Evolutionary conservation across 2,113 vertebrate genomes (phyloP), one percentile per base, ranked within the genome.

Genomic region (Pelusios castaneus): DNA sequence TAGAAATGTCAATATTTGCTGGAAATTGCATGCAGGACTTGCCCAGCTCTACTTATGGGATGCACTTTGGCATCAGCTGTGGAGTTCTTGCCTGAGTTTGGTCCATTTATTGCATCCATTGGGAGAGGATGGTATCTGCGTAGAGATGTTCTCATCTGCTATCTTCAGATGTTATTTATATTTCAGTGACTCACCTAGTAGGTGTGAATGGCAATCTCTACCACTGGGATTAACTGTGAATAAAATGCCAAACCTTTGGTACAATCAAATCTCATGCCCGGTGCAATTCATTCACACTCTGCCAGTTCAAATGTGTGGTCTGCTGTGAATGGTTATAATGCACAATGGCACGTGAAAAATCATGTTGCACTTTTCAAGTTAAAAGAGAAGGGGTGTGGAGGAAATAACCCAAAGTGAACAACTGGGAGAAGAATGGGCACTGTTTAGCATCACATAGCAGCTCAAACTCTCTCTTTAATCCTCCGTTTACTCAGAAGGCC

Each of bases 11-110:
- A 16, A n/a, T 31, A n/a, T 4, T 12, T 55, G 9, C 22, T 80
- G 70, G 31, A 70, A 56, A 51, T 45, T 85, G 22, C 14, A 78
- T 5, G 51, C 8, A 0, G 19, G 41, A 54, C 54, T 80, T 43
- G 2, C 0, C 73, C 79, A 78, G 54, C 25, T 31, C 63, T 12
- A 1, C 22, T 34, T 0, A 0, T 10, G 25, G 6, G 16, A 11
- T 43, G 29, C 13, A 27, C 10, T 41, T 76, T 29, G 12, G 24
- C 29, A 29, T 58, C 24, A 24, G 25, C 9, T 58, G 56, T 45
- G 29, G 41, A 6, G 2, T 76, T 82, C 49, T 29, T 84, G 73
- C 27, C 60, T 51, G 13, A 5, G 24, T 41, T 41, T 10, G 4
- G 43, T 19, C 43, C 16, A 2, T 22, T 45, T 34, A 77, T 51